Evolutionary conservation across 2,888 invertebrate species (phyloP).

Genomic region (Helicoverpa assulta): DNA sequence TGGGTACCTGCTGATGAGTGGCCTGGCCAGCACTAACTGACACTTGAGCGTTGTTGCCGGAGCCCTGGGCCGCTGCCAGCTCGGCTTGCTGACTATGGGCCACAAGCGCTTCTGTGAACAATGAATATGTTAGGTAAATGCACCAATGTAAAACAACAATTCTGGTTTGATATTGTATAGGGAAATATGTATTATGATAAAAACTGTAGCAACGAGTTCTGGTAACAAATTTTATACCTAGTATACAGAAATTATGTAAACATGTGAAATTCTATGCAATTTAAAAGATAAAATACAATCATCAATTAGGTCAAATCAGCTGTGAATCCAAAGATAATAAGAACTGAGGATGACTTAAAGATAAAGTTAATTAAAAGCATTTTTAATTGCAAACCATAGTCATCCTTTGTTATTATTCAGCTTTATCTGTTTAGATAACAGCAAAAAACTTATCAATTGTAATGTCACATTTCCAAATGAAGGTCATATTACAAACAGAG

Average conservation of each 20-base stretch:
- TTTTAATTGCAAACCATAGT: constrained; percentile 17
- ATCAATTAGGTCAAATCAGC: neutral
- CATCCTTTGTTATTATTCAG: constrained; percentile 24
- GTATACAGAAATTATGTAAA: neutral
- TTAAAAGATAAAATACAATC: constrained; percentile 1
- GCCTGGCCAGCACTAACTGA: constrained; percentile 79
- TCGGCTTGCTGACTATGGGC: constrained; percentile 88
- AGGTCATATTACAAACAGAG: constrained; percentile 30
- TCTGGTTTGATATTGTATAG: too few relatives aligned
- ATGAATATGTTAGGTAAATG: constrained; percentile 16
- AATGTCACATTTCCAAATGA: constrained; percentile 34
- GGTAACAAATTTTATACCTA: neutral
- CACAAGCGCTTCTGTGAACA: constrained; percentile 82
- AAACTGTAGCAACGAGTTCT: neutral
- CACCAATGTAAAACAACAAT: too few relatives aligned
- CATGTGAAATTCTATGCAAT: neutral
- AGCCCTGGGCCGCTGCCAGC: constrained; percentile 76
- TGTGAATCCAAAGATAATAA: constrained; percentile 10
- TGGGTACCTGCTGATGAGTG: constrained; percentile 89
- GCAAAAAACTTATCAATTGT: constrained; percentile 38
- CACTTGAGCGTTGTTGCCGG: constrained; percentile 75
- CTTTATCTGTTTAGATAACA: constrained; percentile 42
- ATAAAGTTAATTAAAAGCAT: neutral
- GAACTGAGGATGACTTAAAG: neutral
- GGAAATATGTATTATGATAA: neutral